Evolutionary conservation across 2,113 vertebrate genomes (phyloP), one percentile per base, ranked within the genome.

Genomic region (Oryzias celebensis): DNA sequence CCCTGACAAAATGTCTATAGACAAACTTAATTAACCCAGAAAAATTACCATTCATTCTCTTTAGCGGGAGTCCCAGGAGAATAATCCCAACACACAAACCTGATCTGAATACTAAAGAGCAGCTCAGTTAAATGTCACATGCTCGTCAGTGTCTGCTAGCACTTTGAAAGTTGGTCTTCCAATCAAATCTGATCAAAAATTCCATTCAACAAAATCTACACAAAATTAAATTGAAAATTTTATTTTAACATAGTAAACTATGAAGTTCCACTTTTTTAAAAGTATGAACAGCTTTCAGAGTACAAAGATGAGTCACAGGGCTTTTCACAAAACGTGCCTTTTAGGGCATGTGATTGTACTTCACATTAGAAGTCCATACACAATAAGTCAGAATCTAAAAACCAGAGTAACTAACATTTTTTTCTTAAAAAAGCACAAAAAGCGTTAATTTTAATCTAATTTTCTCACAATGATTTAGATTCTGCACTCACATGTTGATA

Each of bases 191-290:
- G 20, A 44, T 18, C 5, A 24, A 17, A 18, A 6, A 26, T 13
- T n/a, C 12, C 6, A 31, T 2, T 8, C 3, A 42, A 6, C 15
- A 22, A 20, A 23, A 71, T 24, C 15, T 16, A 85, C 69, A 63
- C 65, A 67, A 62, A 70, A 46, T 49, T 83, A 85, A 82, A 65
- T 91, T 90, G 85, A 88, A 89, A 88, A 83, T 81, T 91, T 90
- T 92, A 92, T 92, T 92, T 84, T 58, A 56, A 83, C 85, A 82
- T 75, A 87, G 80, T 20, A 86, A 86, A 87, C 71, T 52, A 68
- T 75, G 80, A 87, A 76, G 86, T 82, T 87, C 83, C 79, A 90
- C 90, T 89, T 80, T 84, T 55, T 85, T 83, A 85, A 36, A 36
- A 12, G 80, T 88, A 88, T 75, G 68, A 87, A 91, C 82, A 62